Evolutionary conservation across 2,888 invertebrate genomes (phyloP).

Genomic region (Hipparchia sbordonii): DNA sequence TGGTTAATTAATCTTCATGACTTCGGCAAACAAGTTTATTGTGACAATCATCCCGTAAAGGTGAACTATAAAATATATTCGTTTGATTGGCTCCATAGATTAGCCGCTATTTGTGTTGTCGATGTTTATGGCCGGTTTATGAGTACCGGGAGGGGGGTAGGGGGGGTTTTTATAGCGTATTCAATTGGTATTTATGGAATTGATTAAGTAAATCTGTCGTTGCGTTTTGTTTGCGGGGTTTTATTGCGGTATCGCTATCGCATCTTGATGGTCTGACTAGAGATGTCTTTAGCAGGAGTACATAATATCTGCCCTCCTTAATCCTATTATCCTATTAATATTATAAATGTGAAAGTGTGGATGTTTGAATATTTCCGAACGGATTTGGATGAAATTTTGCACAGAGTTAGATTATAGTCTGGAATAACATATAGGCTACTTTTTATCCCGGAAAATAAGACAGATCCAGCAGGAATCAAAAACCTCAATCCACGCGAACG

Average conservation of each 20-base stretch:
- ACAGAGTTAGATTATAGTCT: no score
- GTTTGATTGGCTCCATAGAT: conserved; percentile 71
- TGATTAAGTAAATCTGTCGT: conserved; percentile 70
- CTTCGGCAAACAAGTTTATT: conserved; percentile 75
- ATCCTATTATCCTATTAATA: no score
- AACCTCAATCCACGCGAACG: no score
- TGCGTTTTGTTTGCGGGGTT: conserved; percentile 25
- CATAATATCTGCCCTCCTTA: no score
- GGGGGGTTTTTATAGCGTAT: conserved; percentile 70
- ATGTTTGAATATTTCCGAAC: no score
- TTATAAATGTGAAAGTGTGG: no score
- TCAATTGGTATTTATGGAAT: conserved; percentile 74
- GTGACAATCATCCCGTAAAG: conserved; percentile 59
- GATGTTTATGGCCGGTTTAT: conserved; percentile 79
- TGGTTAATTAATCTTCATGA: conserved; percentile 47
- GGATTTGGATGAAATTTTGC: no score
- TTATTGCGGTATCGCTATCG: conserved; percentile 18
- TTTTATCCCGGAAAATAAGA: no score
- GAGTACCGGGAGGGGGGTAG: conserved; percentile 52
- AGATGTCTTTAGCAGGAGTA: not conserved
- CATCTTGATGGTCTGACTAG: not conserved
- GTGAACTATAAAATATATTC: conserved; percentile 68
- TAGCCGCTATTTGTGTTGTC: conserved; percentile 79
- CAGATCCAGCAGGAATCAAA: no score
- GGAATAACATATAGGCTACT: no score